Evolutionary conservation across 2,113 vertebrate species (phyloP), one percentile per base, ranked within the genome.

Genomic region (Centropus bengalensis): DNA sequence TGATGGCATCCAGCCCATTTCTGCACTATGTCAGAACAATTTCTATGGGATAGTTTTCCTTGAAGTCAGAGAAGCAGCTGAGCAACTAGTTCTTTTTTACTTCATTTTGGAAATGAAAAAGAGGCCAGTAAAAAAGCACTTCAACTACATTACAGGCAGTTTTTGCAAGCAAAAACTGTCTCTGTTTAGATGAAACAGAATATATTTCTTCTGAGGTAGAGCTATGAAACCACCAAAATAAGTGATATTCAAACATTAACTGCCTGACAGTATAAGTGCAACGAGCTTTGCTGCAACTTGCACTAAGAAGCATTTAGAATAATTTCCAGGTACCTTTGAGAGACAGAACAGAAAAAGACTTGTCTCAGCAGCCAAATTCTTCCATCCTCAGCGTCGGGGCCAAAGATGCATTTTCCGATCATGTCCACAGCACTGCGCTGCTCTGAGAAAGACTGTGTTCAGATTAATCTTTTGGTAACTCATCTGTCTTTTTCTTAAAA

Each of bases 1-100:
- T 3, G 0, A 49, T 86, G 91, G 73, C 73, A 91, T 24, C 27
- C 69, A 79, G 76, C 80, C 80, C 66, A 18, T 64, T 83, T 81
- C 73, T 54, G 86, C 64, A 77, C 54, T 88, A 62, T 45, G 45
- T 68, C 66, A 91, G 69, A 90, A 66, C 33, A 49, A 89, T 83
- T 92, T 88, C 71, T 86, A 20, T 54, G 82, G 68, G 64, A 71
- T 93, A 60, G 56, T 76, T 91, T 93, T 83, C 27, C 88, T 64
- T 82, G 56, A 88, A 88, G 32, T 75, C 86, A 86, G 58, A 84
- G 60, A 58, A 89, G 47, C 63, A 83, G 66, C 62, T 78, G 58
- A 91, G 51, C 80, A 92, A 90, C 92, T 96, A 96, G 73, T 90
- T 93, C 15, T 94, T 87, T 70, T 90, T 88, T 68, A 86, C 56